Evolutionary conservation across 1,140 invertebrate species (phyloP), one percentile per base, ranked within the genome.

Genomic region (Drosophila sechellia): DNA sequence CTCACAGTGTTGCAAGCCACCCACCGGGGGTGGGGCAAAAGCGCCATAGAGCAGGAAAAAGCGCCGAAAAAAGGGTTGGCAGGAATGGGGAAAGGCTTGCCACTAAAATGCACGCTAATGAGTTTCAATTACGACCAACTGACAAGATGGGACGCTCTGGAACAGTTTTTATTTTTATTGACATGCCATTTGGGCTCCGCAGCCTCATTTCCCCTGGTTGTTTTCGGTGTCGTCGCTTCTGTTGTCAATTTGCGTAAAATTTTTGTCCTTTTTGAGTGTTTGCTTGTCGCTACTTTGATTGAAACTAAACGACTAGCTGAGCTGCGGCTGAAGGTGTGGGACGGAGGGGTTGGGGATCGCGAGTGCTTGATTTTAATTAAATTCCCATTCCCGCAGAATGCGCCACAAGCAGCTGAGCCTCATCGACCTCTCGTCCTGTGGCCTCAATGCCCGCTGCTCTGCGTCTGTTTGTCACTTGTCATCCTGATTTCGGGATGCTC

Each of bases 61-160:
- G 5, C 39, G 27, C 56, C 70, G 12, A 22, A 64, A 66, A 81
- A 86, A 87, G 83, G 84, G 84, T 89, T 81, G 68, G 31, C 64
- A 48, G 27, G 27, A 6, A 59, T 31, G 39, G 20, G 39, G 15
- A 73, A 77, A 77, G 74, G n/a, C 61, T 40, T 65, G 83, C 83
- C 83, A 83, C 83, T 89, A 87, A 87, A 87, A 87, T 87, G 84
- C 84, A 89, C 84, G 84, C 84, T 90, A 90, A 90, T 90, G 87
- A 90, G 87, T 90, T 90, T 90, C 83, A 90, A 90, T 90, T 90
- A 90, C 87, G 59, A 48, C 74, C 65, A 59, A 81, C 77, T 56
- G 77, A 59, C 63, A 58, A 60, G 65, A 49, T 27, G 35, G 50
- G 43, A 37, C 12, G 35, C 57, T 57, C 71, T 49, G 61, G 66